phyloP scores from a whole-genome alignment of 2,888 invertebrate genomes.

The Oxytorus armatus region DNA sequence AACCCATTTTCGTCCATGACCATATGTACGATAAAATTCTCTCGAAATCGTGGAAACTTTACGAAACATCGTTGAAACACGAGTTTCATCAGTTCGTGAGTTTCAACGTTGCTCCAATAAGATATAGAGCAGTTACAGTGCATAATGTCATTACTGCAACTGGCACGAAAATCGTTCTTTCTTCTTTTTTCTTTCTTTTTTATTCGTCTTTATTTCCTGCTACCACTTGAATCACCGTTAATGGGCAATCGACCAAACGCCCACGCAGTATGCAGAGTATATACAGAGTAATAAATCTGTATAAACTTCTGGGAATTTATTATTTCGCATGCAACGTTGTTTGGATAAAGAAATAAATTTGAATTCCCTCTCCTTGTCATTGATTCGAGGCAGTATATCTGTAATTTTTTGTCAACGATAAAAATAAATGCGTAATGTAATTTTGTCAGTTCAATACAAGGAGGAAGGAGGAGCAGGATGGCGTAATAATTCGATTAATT shows the following conservation, averaged over 20 bases:
- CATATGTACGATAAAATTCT: too few relatives aligned
- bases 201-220: slow-evolving; percentile 23
- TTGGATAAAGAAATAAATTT: background rate
- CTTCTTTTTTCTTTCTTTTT: slow-evolving; percentile 12
- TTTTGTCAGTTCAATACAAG: too few relatives aligned
- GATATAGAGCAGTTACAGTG: background rate
- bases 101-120: too few relatives aligned
- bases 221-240: slow-evolving; percentile 47
- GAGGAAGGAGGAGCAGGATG: background rate
- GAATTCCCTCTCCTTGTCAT: slow-evolving; percentile 5
- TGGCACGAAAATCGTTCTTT: slow-evolving; percentile 29
- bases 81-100: too few relatives aligned
- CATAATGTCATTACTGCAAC: slow-evolving; percentile 26
- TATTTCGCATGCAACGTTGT: too few relatives aligned
- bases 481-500: slow-evolving; percentile 45
- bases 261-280: background rate
- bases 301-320: background rate
- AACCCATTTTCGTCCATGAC: background rate
- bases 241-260: slow-evolving; percentile 67
- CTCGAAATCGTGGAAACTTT: too few relatives aligned
- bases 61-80: background rate
- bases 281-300: background rate
- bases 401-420: too few relatives aligned
- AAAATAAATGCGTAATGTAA: background rate
- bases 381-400: slow-evolving; percentile 14